These are phyloP conservation scores for Uropsilus gracilis DNA, from an alignment of 2,113 vertebrate genomes.

Conservation along the genomic window DNA sequence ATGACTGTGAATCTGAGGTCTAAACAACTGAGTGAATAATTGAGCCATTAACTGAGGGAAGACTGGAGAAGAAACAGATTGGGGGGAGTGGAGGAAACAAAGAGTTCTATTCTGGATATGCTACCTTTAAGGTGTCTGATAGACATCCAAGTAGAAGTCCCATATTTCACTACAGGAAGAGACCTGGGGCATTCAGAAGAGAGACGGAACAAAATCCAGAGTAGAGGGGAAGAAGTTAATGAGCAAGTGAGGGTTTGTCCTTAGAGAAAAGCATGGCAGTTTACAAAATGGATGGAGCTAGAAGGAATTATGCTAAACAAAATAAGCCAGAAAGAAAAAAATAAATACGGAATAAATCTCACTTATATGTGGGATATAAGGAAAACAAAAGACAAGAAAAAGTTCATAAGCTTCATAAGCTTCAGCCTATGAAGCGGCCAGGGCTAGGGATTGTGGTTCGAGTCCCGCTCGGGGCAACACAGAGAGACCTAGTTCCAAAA, in stretches of 20 bases:
- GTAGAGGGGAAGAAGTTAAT: no score
- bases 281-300: no score
- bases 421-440: no score
- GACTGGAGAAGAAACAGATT: neutral
- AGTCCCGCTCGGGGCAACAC: no score
- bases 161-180: neutral
- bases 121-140: neutral
- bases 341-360: no score
- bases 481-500: no score
- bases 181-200: neutral
- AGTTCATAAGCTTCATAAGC: no score
- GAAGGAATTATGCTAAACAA: no score
- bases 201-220: neutral
- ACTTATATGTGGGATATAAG: no score
- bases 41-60: neutral
- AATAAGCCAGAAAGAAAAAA: no score
- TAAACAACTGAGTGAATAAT: neutral
- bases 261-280: neutral
- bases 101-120: neutral
- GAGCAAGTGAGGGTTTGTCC: neutral
- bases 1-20: neutral
- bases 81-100: neutral
- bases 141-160: neutral
- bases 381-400: no score
- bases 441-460: no score